Base-by-base conservation (phyloP, 2,797 vertebrate genomes). In the Nannoperca obscura region DNA sequence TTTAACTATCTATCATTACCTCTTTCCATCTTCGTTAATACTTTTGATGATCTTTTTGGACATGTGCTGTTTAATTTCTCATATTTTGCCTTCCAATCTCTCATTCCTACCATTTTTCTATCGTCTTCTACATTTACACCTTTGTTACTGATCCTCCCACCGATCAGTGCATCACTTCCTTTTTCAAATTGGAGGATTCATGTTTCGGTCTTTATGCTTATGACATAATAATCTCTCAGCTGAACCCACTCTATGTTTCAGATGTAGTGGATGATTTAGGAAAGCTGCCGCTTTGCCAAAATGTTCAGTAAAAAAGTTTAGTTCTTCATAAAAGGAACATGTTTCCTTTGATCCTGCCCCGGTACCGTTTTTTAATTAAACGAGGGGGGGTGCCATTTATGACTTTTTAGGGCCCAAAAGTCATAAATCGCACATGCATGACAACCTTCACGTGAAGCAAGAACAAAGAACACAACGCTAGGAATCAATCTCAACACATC, bases 341-440 rank as follows among this genome's bases (percentile, higher is more conserved):
- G n/a, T 61, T 46, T 40, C 11, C n/a, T 17, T 38, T 80, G 27
- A 72, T 32, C n/a, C 20, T 32, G n/a, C 14, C 53, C 19, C 4
- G 50, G 22, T 60, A 14, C 20, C 52, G 13, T 54, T 70, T 71
- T 59, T 62, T 44, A 47, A 65, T 78, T 7, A 52, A 5, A 58
- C 60, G 38, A 42, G 2, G 73, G 19, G 2, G 53, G 24, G 24
- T 27, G 24, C 24, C 24, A 27, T 27, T 27, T 27, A 27, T 27
- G 1, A 27, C 24, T 27, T 27, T 27, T 27, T 52, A 19, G 54
- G 42, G 34, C 52, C 52, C 53, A 34, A 44, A 71, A 61, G 52
- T 78, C 71, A 76, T 63, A 76, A 54, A 85, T 80, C 8, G n/a
- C 78, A 77, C 49, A 57, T 66, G 44, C 7, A 4, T 71, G 74